Base-by-base conservation (phyloP, 2,113 vertebrate species). In the Aepyceros melampus region DNA sequence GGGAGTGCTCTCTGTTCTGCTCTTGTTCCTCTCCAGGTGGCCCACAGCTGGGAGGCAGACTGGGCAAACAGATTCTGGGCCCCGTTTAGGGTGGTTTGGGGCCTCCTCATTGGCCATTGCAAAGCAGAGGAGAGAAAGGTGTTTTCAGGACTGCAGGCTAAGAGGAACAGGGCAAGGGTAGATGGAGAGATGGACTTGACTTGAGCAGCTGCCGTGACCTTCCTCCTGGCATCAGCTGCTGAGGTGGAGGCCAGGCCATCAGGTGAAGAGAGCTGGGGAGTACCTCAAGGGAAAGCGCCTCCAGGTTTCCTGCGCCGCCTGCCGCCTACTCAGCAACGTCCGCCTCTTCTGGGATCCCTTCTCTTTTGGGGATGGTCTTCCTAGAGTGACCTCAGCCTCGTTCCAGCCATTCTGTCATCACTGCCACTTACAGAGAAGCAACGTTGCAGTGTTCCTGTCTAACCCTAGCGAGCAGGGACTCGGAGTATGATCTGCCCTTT, bases 161-260 rank as follows among this genome's bases (percentile, higher is more conserved):
- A 91, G 88, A 97, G 95, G 95, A 97, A 93, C 85, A 79, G 55
- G 60, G 87, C 83, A 21, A 45, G 94, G 49, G 40, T 64, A 36
- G 40, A 29, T 83, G 60, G 49, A 94, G 87, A 85, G 60, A 29
- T 67, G 33, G 62, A n/a, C 19, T 45, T 36, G 33, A n/a, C 15
- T 40, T 49, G 33, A 62, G 33, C 14, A 49, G 62, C 45, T 21
- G 29, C 47, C 1, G 9, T 19, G 1, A 14, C 27, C 36, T 78
- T 40, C 9, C 14, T 2, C 16, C 67, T 19, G 33, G 58, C 62
- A 92, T 87, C 51, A 93, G 92, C 58, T 97, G 87, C 82, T 95
- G 33, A 71, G 19, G 15, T 5, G 5, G 29, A 31, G 9, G 47
- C 23, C 62, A 31, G 7, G 25, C 23, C 23, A 10, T 6, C 53